Conservation (phyloP, 2,797 vertebrate genomes). For the Myiothlypis coronata region DNA sequence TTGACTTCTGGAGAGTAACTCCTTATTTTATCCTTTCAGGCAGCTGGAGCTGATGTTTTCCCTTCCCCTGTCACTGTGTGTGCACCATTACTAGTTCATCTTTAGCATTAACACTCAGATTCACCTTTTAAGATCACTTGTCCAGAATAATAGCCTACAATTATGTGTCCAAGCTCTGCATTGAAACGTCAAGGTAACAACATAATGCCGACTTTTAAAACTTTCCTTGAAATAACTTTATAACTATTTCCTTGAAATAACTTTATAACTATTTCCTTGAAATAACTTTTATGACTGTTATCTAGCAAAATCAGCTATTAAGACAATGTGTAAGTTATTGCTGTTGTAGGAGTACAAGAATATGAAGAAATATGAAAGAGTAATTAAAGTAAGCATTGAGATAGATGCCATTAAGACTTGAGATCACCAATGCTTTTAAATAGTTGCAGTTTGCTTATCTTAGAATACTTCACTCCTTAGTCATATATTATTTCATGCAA, state of each 20-base stretch:
- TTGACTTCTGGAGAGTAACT: neutral
- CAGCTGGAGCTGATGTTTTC: neutral
- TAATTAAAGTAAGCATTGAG: neutral
- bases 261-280: neutral
- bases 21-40: neutral
- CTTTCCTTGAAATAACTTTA: neutral
- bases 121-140: neutral
- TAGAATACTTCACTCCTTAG: neutral
- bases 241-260: neutral
- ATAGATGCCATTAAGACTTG: neutral
- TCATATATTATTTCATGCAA: neutral
- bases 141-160: neutral
- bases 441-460: neutral
- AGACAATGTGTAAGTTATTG: neutral
- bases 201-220: neutral
- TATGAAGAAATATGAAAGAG: neutral
- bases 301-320: neutral
- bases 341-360: neutral
- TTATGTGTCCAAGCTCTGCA: accelerated
- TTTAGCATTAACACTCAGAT: neutral
- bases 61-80: neutral
- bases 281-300: neutral
- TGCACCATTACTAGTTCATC: neutral
- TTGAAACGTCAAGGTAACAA: neutral
- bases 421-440: neutral